Conservation (phyloP, 2,888 invertebrate species). For the Panopea generosa region DNA sequence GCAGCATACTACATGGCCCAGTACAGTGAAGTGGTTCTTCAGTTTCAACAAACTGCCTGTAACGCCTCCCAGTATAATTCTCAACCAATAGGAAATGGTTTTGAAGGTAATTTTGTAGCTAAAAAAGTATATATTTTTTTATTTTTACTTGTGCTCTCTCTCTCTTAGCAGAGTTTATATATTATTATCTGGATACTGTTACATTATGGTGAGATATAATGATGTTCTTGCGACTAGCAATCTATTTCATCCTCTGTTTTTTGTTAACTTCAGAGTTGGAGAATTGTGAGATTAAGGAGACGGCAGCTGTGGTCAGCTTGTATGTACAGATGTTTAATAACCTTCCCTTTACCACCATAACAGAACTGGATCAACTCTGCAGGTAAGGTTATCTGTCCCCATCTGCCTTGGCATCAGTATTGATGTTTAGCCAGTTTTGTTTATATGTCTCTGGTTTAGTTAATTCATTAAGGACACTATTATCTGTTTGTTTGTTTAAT, state of each 20-base stretch:
- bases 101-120: not conserved
- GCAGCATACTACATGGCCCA: constrained; percentile 30
- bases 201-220: too few relatives aligned
- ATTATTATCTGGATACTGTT: too few relatives aligned
- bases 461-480: too few relatives aligned
- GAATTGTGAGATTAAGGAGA: constrained; percentile 12
- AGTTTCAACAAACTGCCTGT: constrained; percentile 11
- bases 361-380: constrained; percentile 28
- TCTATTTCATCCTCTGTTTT: too few relatives aligned
- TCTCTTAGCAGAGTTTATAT: too few relatives aligned
- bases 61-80: constrained; percentile 1
- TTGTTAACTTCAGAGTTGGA: constrained; percentile 22
- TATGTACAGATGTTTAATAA: constrained; percentile 24
- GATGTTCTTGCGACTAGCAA: too few relatives aligned
- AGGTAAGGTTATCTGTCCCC: constrained; percentile 32
- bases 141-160: too few relatives aligned
- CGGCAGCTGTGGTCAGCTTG: constrained; percentile 22
- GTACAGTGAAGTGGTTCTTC: constrained; percentile 1
- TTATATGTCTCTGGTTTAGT: too few relatives aligned
- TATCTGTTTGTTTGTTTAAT: too few relatives aligned
- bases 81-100: not conserved
- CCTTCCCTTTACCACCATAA: constrained; percentile 28
- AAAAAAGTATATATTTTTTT: not conserved
- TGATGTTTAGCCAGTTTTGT: too few relatives aligned
- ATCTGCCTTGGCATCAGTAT: too few relatives aligned